A percentile compares a stretch with the other conserved stretches of the same genome.
Evolutionary conservation across 2,888 invertebrate genomes (phyloP).

Genomic region (Rutpela maculata): DNA sequence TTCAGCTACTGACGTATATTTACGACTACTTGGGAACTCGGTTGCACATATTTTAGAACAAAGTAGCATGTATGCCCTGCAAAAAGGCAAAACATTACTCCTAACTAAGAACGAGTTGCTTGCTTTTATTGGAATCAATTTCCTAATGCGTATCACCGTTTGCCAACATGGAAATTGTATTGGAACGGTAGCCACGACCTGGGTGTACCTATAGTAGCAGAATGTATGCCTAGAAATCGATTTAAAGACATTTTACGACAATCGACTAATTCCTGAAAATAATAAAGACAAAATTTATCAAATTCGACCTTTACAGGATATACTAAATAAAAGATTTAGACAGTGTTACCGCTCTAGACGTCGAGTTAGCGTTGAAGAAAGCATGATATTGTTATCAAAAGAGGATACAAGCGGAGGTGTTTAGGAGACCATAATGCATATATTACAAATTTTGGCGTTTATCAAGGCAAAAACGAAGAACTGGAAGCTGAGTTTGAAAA

Average conservation of each 20-base stretch:
- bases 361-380: constrained; percentile 18
- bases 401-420: no score
- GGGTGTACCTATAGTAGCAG: constrained; percentile 23
- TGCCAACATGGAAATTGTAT: no score
- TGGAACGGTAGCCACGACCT: no score
- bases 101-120: no score
- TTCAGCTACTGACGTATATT: no score
- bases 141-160: no score
- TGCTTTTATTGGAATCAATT: no score
- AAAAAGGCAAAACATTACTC: no score
- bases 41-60: no score
- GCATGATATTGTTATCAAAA: constrained; percentile 27
- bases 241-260: constrained; percentile 36
- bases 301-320: constrained; percentile 3
- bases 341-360: neutral
- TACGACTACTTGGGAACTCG: no score
- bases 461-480: neutral
- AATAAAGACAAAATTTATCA: constrained; percentile 30
- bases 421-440: no score
- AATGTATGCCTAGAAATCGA: constrained; percentile 26
- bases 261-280: constrained; percentile 12
- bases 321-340: constrained; percentile 34
- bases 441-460: neutral
- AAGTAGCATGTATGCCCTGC: no score
- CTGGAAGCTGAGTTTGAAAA: neutral